Evolutionary conservation across 2,113 vertebrate genomes (phyloP), one percentile per base, ranked within the genome.

Genomic region (Todiramphus saurophagus): DNA sequence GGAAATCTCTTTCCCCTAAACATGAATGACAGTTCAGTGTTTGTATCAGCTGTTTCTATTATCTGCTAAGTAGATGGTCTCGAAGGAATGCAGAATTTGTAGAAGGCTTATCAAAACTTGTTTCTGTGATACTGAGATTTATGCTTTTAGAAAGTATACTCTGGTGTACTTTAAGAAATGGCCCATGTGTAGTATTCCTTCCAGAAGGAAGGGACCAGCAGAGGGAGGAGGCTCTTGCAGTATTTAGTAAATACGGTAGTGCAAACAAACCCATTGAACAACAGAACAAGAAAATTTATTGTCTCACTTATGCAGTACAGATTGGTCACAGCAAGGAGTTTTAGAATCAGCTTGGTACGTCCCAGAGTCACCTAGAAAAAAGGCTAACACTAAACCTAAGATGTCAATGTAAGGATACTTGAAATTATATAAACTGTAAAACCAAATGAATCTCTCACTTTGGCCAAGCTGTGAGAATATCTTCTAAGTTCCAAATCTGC

Each of bases 1-100:
- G 79, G 51, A 94, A 91, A 93, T 85, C 35, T 87, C 66, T 89
- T 90, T 59, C 15, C 30, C 31, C 93, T 94, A 93, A 97, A 87
- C 10, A 53, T 43, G 72, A 63, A 74, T 90, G 59, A 58, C 83
- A 67, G 39, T 70, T 95, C 76, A 68, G 30, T 87, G 13, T 77
- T 70, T 60, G 31, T 72, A 46, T 84, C 74, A 69, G 51, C 24
- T 94, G 13, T 63, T 96, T 94, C 81, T 89, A 50, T 70, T 95
- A 93, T 93, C 79, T 68, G 30, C 87, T 91, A 79, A 31, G 25
- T 44, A 75, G 51, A 21, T 35, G 16, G 16, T 72, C 46, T 91
- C 11, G 1, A 94, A 76, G 35, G 55, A 84, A 67, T 19, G 78
- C 15, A 95, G 77, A 93, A 90, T 70, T 89, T 93, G 16, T 87